Evolutionary conservation across 2,888 invertebrate genomes (phyloP).

Genomic region (Andrena chrysosceles): DNA sequence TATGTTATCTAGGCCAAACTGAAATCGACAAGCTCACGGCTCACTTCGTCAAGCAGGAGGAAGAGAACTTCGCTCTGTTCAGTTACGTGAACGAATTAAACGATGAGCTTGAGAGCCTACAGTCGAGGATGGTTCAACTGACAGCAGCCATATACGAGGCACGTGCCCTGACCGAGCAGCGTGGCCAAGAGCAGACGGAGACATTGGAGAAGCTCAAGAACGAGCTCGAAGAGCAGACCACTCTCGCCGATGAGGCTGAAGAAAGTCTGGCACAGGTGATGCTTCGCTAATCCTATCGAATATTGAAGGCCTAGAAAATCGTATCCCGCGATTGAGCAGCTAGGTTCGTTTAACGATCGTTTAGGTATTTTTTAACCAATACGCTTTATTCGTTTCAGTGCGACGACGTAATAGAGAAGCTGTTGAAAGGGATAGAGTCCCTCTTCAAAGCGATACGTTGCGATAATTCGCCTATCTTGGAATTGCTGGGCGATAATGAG

Average conservation of each 20-base stretch:
- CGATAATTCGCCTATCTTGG: conserved; percentile 90
- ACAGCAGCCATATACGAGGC: conserved; percentile 89
- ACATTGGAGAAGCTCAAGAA: conserved; percentile 86
- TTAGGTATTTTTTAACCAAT: neutral
- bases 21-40: conserved; percentile 89
- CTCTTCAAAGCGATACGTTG: conserved; percentile 89
- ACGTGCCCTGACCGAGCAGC: conserved; percentile 86
- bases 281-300: conserved; percentile 12
- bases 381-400: conserved; percentile 72
- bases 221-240: conserved; percentile 86
- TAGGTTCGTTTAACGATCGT: neutral
- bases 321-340: neutral
- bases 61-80: conserved; percentile 96
- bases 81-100: conserved; percentile 96
- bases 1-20: conserved; percentile 85
- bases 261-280: conserved; percentile 82
- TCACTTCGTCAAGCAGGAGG: conserved; percentile 93
- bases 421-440: conserved; percentile 85
- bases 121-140: conserved; percentile 89
- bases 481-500: conserved; percentile 90
- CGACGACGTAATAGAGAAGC: conserved; percentile 81
- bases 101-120: conserved; percentile 91
- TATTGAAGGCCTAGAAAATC: conserved; percentile 19
- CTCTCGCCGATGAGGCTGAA: conserved; percentile 81
- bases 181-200: conserved; percentile 87